Evolutionary conservation across 2,797 vertebrate genomes (phyloP).

Genomic region (Rhodeus uyekii): DNA sequence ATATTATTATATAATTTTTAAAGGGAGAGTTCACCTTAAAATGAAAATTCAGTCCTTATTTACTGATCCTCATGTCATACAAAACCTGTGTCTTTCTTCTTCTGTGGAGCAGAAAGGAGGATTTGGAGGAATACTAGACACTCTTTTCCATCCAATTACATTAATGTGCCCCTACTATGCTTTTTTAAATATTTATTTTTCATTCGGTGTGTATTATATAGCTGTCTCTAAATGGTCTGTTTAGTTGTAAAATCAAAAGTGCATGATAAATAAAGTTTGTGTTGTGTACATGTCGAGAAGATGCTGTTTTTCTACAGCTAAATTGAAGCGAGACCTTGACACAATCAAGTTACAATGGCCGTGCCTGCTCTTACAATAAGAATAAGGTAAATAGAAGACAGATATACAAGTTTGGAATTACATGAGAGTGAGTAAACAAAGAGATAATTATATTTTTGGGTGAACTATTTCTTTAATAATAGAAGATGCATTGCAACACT

Average conservation of each 20-base stretch:
- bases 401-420: not conserved
- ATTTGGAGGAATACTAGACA: not conserved
- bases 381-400: not conserved
- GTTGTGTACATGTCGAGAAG: no score
- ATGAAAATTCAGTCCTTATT: not conserved
- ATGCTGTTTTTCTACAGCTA: not conserved
- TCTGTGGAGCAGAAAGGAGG: not conserved
- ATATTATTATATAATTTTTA: not conserved
- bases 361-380: not conserved
- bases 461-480: not conserved
- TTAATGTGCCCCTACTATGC: no score
- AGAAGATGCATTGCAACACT: constrained; percentile 9
- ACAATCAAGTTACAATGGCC: not conserved
- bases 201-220: no score
- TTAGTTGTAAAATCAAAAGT: no score
- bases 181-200: no score
- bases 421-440: not conserved
- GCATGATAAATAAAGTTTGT: no score
- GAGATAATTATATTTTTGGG: not conserved
- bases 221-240: no score
- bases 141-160: not conserved
- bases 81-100: not conserved
- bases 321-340: not conserved
- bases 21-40: not conserved
- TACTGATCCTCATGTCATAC: not conserved